phyloP scores from a whole-genome alignment of 2,797 vertebrate genomes.

The Gallirallus australis region DNA sequence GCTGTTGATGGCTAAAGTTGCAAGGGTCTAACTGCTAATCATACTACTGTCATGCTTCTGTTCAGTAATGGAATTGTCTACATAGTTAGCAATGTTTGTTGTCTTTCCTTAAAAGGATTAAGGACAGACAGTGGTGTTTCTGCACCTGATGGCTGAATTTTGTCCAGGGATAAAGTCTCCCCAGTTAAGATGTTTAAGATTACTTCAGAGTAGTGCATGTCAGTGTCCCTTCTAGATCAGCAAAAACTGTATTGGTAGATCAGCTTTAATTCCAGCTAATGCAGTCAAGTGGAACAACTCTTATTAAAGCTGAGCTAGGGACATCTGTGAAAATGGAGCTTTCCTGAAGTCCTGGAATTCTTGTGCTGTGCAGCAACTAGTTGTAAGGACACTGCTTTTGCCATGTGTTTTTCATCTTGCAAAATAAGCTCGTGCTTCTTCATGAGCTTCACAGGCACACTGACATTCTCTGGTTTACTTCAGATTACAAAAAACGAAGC shows the following conservation, averaged over 20 bases:
- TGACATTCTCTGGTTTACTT: slow-evolving; percentile 14
- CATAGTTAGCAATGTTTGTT: background rate
- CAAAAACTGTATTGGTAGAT: background rate
- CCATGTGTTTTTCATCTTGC: slow-evolving; percentile 27
- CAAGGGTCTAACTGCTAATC: background rate
- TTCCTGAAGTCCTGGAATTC: background rate
- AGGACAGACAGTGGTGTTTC: background rate
- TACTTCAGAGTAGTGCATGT: background rate
- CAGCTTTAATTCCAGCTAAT: background rate
- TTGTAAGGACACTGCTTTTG: background rate
- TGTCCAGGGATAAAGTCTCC: background rate
- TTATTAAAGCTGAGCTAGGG: background rate
- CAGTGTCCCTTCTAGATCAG: background rate
- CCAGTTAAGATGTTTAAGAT: background rate
- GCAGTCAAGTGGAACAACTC: background rate
- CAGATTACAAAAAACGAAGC: background rate
- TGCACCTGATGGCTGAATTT: background rate
- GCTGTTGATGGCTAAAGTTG: background rate
- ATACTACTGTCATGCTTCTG: background rate
- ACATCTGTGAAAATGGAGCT: background rate
- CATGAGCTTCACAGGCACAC: background rate
- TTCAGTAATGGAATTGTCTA: background rate
- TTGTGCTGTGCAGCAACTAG: background rate
- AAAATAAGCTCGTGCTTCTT: background rate
- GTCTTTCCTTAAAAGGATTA: background rate